phyloP scores from a whole-genome alignment of 2,888 invertebrate species.

The Oscheius sp. region DNA sequence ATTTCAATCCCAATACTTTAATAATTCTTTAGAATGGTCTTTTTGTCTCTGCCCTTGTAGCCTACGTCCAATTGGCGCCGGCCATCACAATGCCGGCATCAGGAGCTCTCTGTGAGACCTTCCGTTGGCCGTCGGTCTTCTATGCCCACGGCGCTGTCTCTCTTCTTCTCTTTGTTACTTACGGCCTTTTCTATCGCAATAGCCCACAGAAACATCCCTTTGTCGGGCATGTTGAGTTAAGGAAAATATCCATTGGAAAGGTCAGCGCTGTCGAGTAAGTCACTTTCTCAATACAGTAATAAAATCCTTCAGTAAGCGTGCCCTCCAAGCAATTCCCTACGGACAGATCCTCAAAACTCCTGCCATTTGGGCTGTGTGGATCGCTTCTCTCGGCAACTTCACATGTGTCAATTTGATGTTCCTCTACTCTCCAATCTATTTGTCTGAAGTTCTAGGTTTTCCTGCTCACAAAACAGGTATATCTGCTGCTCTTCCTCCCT shows the following conservation, averaged over 20 bases:
- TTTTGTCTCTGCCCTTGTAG: conserved; percentile 68
- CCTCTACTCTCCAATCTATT: conserved; percentile 64
- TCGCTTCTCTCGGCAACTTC: conserved; percentile 68
- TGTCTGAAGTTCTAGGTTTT: conserved; percentile 64
- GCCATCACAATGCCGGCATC: conserved; percentile 65
- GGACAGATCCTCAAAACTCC: conserved; percentile 58
- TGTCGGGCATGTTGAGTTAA: conserved; percentile 65
- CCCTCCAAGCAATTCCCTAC: conserved; percentile 63
- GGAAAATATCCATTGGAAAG: conserved; percentile 68
- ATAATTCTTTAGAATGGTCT: conserved; percentile 56
- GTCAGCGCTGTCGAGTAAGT: conserved; percentile 51
- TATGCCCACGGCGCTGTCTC: conserved; percentile 65
- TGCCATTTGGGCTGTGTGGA: conserved; percentile 69
- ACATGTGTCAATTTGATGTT: conserved; percentile 69
- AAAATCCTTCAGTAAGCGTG: conserved; percentile 62
- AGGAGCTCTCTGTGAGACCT: conserved; percentile 50
- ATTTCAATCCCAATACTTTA: neutral
- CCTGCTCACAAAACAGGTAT: conserved; percentile 64
- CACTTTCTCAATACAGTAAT: neutral
- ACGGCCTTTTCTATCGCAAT: conserved; percentile 66
- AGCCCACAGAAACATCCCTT: conserved; percentile 65
- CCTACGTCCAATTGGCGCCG: conserved; percentile 66
- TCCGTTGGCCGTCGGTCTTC: conserved; percentile 66
- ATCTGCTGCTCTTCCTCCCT: conserved; percentile 66
- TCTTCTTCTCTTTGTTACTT: conserved; percentile 60